phyloP scores from a whole-genome alignment of 2,888 invertebrate species.

The Pocota personata region DNA sequence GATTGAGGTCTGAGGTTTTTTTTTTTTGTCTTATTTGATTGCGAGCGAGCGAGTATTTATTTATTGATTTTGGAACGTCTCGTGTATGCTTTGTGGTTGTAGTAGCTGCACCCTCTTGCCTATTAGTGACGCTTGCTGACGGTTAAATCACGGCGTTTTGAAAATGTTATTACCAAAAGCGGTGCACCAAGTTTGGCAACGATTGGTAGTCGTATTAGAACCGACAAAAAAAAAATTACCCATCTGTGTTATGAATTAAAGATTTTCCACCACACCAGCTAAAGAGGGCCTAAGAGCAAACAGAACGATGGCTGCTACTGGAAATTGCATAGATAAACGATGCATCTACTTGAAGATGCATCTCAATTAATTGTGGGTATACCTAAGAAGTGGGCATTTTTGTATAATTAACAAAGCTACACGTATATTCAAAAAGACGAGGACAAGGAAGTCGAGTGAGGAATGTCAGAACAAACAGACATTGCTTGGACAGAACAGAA shows the following conservation, averaged over 20 bases:
- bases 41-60: slow-evolving; percentile 38
- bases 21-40: slow-evolving; percentile 47
- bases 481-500: neutral
- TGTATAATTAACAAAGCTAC: slow-evolving; percentile 65
- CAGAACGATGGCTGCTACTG: slow-evolving; percentile 26
- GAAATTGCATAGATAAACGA: slow-evolving; percentile 60
- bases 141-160: slow-evolving; percentile 41
- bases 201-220: neutral
- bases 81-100: neutral
- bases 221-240: slow-evolving; percentile 18
- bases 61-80: slow-evolving; percentile 60
- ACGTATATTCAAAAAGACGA: neutral
- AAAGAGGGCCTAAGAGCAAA: slow-evolving; percentile 24
- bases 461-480: slow-evolving; percentile 61
- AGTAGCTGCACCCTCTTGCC: slow-evolving; percentile 9
- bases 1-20: slow-evolving; percentile 77
- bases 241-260: slow-evolving; percentile 55
- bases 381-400: slow-evolving; percentile 56
- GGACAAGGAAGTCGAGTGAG: slow-evolving; percentile 48
- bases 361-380: slow-evolving; percentile 70
- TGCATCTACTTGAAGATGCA: slow-evolving; percentile 62
- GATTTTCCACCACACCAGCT: slow-evolving; percentile 19
- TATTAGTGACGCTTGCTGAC: slow-evolving; percentile 50
- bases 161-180: slow-evolving; percentile 3
- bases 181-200: slow-evolving; percentile 27